Evolutionary conservation across 1,140 invertebrate species (phyloP).

Genomic region (Chymomyza costata): DNA sequence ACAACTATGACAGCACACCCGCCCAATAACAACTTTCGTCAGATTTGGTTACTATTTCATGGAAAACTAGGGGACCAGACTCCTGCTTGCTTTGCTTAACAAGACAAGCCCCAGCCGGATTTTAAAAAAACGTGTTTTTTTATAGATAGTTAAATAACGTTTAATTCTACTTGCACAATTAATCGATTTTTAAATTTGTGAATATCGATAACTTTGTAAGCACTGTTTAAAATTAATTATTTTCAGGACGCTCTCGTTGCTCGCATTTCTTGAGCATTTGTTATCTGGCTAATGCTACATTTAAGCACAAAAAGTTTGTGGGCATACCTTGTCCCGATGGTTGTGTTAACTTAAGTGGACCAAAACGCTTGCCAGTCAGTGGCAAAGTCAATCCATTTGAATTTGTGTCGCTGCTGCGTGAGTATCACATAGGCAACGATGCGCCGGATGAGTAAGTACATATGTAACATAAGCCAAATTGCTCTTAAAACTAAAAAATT

Average conservation of each 20-base stretch:
- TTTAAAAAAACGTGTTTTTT: conserved; percentile 3
- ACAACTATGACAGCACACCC: too few relatives aligned
- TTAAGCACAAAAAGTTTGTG: conserved; percentile 76
- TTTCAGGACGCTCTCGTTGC: conserved; percentile 78
- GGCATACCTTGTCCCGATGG: conserved; percentile 79
- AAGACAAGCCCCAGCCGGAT: too few relatives aligned
- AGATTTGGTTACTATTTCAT: too few relatives aligned
- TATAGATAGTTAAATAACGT: background rate
- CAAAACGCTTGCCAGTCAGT: conserved; percentile 53
- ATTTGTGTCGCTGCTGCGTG: conserved; percentile 72
- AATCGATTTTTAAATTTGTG: background rate
- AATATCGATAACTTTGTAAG: too few relatives aligned
- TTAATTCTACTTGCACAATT: background rate
- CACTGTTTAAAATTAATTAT: too few relatives aligned
- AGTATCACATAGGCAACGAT: conserved; percentile 78
- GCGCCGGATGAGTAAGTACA: conserved; percentile 78
- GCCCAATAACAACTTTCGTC: too few relatives aligned
- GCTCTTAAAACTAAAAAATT: background rate
- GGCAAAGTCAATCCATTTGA: conserved; percentile 70
- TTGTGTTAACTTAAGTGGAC: conserved; percentile 77
- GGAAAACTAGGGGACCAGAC: too few relatives aligned
- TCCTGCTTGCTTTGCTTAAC: too few relatives aligned
- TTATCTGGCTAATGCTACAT: conserved; percentile 79
- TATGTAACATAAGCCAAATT: too few relatives aligned
- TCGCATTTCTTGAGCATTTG: conserved; percentile 83